Percentiles rank a stretch among this genome's conserved stretches.
These are phyloP conservation scores for Nesospiza acunhae DNA, from an alignment of 2,113 vertebrate species.

Conservation along the genomic window DNA sequence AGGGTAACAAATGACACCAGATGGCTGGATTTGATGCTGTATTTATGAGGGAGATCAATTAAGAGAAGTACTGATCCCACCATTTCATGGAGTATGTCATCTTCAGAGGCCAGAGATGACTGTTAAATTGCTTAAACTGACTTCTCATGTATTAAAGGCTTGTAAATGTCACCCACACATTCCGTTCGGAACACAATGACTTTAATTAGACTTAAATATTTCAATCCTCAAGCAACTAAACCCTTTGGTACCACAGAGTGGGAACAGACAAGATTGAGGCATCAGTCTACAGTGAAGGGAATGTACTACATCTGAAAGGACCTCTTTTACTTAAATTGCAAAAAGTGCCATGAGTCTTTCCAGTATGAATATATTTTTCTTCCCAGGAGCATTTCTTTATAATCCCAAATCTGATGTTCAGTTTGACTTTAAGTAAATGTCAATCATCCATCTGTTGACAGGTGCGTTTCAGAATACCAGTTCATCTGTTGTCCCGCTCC, in stretches of 20 bases:
- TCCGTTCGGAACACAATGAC: constrained; percentile 40
- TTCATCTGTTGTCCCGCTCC: not conserved
- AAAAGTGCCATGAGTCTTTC: not conserved
- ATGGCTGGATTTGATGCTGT: not conserved
- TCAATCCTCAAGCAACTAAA: constrained; percentile 32
- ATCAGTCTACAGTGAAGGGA: not conserved
- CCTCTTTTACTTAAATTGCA: not conserved
- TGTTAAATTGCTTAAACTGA: constrained; percentile 52
- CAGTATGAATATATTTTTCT: not conserved
- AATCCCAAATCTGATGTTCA: not conserved
- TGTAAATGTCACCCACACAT: constrained; percentile 60
- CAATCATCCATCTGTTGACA: not conserved
- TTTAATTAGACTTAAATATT: constrained; percentile 61
- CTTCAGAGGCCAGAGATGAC: constrained; percentile 45
- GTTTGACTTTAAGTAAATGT: not conserved
- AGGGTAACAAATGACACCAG: not conserved
- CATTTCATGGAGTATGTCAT: constrained; percentile 25
- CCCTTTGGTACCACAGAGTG: not conserved
- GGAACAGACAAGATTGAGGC: constrained; percentile 3
- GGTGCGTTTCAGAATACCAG: not conserved
- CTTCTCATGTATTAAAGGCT: constrained; percentile 42
- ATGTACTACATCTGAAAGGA: not conserved
- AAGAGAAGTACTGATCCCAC: constrained; percentile 41
- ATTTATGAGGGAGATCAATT: not conserved
- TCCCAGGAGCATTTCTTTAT: not conserved